These are phyloP conservation scores for Norana najaformis DNA, from an alignment of 2,888 invertebrate genomes.

Conservation along the genomic window DNA sequence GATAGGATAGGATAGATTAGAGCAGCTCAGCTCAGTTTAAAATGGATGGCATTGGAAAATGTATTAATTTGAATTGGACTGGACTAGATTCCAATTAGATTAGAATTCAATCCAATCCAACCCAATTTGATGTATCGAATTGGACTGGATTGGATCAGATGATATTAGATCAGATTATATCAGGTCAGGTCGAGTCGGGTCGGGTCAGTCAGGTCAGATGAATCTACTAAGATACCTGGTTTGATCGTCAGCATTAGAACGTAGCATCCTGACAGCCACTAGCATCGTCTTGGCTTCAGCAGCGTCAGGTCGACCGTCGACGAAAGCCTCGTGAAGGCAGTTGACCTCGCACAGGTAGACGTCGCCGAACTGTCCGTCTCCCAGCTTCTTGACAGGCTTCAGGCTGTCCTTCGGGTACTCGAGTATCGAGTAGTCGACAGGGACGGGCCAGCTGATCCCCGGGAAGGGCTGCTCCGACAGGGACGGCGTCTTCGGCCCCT, in stretches of 20 bases:
- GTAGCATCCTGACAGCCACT: slow-evolving; percentile 84
- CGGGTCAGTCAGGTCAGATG: no score
- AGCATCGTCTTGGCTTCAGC: slow-evolving; percentile 67
- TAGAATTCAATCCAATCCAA: no score
- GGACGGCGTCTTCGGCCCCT: slow-evolving; percentile 23
- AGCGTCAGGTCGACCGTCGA: background rate
- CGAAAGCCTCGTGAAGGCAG: background rate
- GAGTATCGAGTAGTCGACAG: slow-evolving; percentile 67
- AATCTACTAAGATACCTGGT: slow-evolving; percentile 71
- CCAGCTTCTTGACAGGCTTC: slow-evolving; percentile 81
- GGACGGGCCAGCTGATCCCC: slow-evolving; percentile 65
- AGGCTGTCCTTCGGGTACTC: slow-evolving; percentile 82
- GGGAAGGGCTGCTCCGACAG: slow-evolving; percentile 57
- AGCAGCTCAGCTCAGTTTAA: no score
- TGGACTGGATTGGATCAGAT: no score
- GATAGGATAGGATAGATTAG: background rate
- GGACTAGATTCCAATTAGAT: background rate
- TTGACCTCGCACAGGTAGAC: slow-evolving; percentile 33
- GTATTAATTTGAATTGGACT: no score
- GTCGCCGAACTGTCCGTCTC: slow-evolving; percentile 85
- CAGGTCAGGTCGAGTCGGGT: no score
- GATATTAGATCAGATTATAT: no score
- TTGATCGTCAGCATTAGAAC: slow-evolving; percentile 74
- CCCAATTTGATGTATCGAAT: no score
- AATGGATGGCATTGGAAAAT: no score